These are phyloP conservation scores for Drosophila albomicans DNA, from an alignment of 1,140 invertebrate genomes.

Conservation along the genomic window DNA sequence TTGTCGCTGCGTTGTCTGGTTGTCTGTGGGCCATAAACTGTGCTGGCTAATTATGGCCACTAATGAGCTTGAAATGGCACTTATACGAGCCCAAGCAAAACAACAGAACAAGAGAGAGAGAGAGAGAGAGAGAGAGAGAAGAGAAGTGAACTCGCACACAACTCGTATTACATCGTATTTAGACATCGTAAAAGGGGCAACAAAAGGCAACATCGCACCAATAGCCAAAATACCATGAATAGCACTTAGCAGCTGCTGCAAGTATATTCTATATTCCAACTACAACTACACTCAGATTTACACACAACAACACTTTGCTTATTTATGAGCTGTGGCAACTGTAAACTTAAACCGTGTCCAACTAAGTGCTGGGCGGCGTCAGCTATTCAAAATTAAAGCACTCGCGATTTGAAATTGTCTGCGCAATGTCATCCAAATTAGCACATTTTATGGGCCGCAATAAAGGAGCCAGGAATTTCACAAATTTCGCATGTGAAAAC, in stretches of 20 bases:
- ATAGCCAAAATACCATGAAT: conserved; percentile 23
- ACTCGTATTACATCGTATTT: conserved; percentile 39
- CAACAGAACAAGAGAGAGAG: conserved; percentile 16
- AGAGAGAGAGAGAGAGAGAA: background rate
- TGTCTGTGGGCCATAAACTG: conserved; percentile 77
- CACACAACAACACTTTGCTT: background rate
- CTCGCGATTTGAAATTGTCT: conserved; percentile 55
- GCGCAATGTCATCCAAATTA: conserved; percentile 58
- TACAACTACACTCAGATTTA: background rate
- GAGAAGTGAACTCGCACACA: background rate
- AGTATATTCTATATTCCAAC: background rate
- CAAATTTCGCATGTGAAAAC: conserved; percentile 36
- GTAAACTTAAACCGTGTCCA: conserved; percentile 25
- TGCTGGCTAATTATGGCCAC: conserved; percentile 78
- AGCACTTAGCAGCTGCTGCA: conserved; percentile 12
- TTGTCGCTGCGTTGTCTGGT: conserved; percentile 45
- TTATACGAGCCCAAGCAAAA: conserved; percentile 60
- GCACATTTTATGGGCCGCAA: conserved; percentile 50
- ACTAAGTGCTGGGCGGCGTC: conserved; percentile 26
- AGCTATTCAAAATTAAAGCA: conserved; percentile 44
- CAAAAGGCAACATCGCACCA: conserved; percentile 33
- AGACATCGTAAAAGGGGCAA: conserved; percentile 46
- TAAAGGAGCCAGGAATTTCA: conserved; percentile 30
- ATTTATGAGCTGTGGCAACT: conserved; percentile 47
- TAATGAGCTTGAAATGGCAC: conserved; percentile 82